Conservation (phyloP, 2,888 invertebrate genomes). For the Tetragonula carbonaria region DNA sequence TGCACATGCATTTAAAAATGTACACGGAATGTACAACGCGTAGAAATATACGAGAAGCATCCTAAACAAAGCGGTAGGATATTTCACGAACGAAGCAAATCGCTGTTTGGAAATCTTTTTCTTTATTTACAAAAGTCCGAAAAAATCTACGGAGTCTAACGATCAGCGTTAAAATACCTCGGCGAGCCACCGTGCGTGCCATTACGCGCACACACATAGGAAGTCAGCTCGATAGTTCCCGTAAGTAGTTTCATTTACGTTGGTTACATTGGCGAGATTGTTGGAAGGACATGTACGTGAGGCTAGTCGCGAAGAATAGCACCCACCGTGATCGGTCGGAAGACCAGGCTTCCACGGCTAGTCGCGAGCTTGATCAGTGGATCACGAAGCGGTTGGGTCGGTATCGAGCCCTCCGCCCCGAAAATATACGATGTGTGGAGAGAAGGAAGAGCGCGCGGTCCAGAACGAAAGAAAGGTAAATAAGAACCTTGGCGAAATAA, state of each 20-base stretch:
- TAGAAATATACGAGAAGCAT: too few species aligned
- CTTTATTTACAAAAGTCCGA: not conserved
- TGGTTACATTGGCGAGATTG: constrained; percentile 10
- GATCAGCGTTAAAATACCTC: not conserved
- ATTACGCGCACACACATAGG: not conserved
- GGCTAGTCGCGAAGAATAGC: not conserved
- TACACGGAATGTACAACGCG: too few species aligned
- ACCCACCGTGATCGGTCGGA: constrained; percentile 21
- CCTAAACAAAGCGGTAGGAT: too few species aligned
- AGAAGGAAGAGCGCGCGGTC: constrained; percentile 53
- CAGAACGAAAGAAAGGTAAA: constrained; percentile 75
- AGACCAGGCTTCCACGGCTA: constrained; percentile 36
- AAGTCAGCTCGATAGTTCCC: constrained; percentile 22
- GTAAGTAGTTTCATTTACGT: constrained; percentile 40
- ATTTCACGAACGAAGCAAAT: too few species aligned
- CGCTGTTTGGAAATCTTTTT: too few species aligned
- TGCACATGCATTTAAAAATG: too few species aligned
- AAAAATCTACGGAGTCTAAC: not conserved
- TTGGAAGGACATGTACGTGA: constrained; percentile 9
- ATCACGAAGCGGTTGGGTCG: constrained; percentile 65
- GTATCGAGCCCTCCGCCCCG: constrained; percentile 57
- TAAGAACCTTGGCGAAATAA: constrained; percentile 74
- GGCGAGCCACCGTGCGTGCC: not conserved
- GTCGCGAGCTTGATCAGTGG: constrained; percentile 59
- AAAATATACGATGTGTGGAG: constrained; percentile 70